Base-by-base conservation (phyloP, 2,888 invertebrate genomes). In the Aelia acuminata region DNA sequence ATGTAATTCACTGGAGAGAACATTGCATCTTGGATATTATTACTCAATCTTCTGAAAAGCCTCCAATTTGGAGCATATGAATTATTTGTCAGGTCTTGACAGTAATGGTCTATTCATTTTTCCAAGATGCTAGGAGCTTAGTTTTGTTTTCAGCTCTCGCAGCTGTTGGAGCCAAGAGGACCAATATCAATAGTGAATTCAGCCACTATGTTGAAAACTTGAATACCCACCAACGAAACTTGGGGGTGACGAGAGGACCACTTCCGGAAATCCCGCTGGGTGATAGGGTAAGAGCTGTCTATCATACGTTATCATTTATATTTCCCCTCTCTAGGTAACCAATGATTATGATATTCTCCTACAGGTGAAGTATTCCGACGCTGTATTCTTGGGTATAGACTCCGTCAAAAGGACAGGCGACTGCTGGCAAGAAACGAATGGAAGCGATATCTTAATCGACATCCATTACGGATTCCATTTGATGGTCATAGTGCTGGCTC, bases 371-470 rank as follows among this genome's bases (percentile, higher is more conserved):
- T 80, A 80, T 80, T n/a, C 1, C 0, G n/a, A 43, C 13, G 80
- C 80, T 47, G 3, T 0, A 39, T n/a, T 80, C 5, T 13, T 80
- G 43, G 80, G 80, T 7, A 3, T n/a, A 4, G 80, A 80, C 43
- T 80, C 80, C 11, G n/a, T 80, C 22, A 11, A 43, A 47, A 80
- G 80, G 43, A 80, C 80, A 80, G 35, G 43, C 5, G 80, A 80
- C 13, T 80, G 80, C 43, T 80, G 80, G 80, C 22, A n/a, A 22
- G 80, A 80, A 2, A 0, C 43, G n/a, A 11, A n/a, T 0, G 43
- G n/a, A 20, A 15, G 0, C 4, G 80, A n/a, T 13, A 1, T 43
- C 13, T 3, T 13, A 0, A 1, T 80, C 11, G 43, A 39, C 3
- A 18, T 39, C 35, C 13, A 43, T 80, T 80, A 80, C n/a, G 80